phyloP scores from a whole-genome alignment of 2,797 vertebrate species.

The Enoplosus armatus region DNA sequence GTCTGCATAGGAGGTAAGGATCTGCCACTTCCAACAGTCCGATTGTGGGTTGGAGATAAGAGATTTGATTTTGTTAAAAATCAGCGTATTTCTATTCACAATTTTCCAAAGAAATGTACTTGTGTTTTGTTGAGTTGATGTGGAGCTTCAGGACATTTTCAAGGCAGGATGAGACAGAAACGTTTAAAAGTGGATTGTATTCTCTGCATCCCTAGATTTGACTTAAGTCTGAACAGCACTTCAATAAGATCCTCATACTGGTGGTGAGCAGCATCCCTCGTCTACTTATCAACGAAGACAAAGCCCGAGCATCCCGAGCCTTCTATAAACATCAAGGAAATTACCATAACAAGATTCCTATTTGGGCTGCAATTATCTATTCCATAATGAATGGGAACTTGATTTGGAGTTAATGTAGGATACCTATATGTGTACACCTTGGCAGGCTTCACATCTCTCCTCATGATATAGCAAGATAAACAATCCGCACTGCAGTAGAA shows the following conservation, averaged over 20 bases:
- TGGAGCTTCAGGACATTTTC: background rate
- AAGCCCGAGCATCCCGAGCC: too few species aligned
- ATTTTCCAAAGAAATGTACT: background rate
- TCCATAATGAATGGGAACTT: background rate
- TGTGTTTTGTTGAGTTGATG: background rate
- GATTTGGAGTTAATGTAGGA: background rate
- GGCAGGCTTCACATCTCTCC: background rate
- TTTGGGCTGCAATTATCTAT: background rate
- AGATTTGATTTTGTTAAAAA: background rate
- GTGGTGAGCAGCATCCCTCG: background rate
- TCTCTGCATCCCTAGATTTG: background rate
- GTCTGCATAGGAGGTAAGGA: slow-evolving; percentile 8
- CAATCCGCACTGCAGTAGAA: background rate
- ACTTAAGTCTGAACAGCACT: background rate
- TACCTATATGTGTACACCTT: background rate
- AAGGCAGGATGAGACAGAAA: background rate
- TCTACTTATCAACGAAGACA: background rate
- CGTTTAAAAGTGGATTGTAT: background rate
- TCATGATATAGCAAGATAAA: background rate
- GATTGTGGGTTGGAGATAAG: background rate
- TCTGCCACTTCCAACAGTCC: slow-evolving; percentile 5
- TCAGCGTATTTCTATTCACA: background rate
- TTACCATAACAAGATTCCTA: background rate
- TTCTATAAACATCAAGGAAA: too few species aligned
- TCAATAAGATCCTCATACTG: background rate